Evolutionary conservation across 1,140 invertebrate genomes (phyloP).

Genomic region (Hermetia illucens): DNA sequence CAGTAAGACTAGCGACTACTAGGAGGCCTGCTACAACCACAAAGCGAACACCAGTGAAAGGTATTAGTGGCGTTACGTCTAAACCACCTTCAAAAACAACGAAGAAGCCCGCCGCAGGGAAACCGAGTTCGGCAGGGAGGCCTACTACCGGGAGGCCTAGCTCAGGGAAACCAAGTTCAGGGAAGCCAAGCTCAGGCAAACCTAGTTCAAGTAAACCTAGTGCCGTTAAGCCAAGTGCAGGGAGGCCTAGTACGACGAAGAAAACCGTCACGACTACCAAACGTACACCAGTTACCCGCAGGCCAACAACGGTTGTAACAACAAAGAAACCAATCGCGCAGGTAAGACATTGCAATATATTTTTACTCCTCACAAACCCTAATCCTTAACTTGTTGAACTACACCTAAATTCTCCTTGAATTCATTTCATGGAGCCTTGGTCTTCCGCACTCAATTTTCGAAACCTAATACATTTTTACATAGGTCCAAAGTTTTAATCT

Average conservation of each 20-base stretch:
- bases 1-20: conserved; percentile 32
- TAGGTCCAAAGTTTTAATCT: too few species aligned
- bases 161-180: conserved; percentile 32
- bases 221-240: conserved; percentile 12
- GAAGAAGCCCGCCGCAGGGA: conserved; percentile 22
- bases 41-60: conserved; percentile 15
- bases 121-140: conserved; percentile 9
- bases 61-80: conserved; percentile 3
- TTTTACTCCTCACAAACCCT: too few species aligned
- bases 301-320: too few species aligned
- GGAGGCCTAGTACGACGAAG: conserved; percentile 21
- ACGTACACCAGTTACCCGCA: too few species aligned
- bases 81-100: conserved; percentile 16
- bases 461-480: too few species aligned
- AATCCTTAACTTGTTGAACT: too few species aligned
- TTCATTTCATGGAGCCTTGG: too few species aligned
- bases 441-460: too few species aligned
- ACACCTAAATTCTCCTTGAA: too few species aligned
- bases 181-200: conserved; percentile 18
- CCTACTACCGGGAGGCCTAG: conserved; percentile 21
- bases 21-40: conserved; percentile 29
- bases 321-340: too few species aligned
- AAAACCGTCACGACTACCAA: conserved; percentile 32
- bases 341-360: too few species aligned
- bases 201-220: conserved; percentile 35